Percentiles rank a stretch among this genome's conserved stretches.
Conservation (phyloP, 2,888 invertebrate genomes). For the Cantharis flavilabris region DNA sequence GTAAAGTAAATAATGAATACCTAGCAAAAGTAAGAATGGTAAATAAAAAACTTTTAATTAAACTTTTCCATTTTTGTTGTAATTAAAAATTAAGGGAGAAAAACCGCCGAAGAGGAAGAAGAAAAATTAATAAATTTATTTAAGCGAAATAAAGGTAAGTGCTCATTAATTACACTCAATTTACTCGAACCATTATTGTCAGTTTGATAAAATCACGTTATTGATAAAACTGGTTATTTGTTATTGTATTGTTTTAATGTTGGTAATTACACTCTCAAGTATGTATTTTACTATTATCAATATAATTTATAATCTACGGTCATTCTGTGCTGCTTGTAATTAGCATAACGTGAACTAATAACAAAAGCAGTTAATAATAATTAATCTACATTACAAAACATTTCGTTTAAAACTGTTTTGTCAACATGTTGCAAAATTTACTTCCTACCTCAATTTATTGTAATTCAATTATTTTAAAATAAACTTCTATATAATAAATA, state of each 20-base stretch:
- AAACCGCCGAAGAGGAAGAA: neutral
- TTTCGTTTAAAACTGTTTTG: neutral
- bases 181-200: neutral
- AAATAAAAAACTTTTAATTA: conserved; percentile 2
- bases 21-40: neutral
- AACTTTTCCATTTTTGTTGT: neutral
- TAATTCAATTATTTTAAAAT: neutral
- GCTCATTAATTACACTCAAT: neutral
- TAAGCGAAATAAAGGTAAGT: neutral
- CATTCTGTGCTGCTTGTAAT: neutral
- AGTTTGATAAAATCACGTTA: neutral
- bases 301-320: neutral
- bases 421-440: neutral
- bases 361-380: neutral
- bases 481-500: neutral
- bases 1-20: neutral
- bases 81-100: neutral
- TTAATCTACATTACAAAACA: neutral
- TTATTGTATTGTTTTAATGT: neutral
- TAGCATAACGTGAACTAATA: neutral
- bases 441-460: neutral
- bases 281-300: neutral
- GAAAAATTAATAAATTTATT: neutral
- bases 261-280: neutral
- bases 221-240: neutral